Evolutionary conservation across 2,113 vertebrate species (phyloP).

Genomic region (Marmota flaviventris): DNA sequence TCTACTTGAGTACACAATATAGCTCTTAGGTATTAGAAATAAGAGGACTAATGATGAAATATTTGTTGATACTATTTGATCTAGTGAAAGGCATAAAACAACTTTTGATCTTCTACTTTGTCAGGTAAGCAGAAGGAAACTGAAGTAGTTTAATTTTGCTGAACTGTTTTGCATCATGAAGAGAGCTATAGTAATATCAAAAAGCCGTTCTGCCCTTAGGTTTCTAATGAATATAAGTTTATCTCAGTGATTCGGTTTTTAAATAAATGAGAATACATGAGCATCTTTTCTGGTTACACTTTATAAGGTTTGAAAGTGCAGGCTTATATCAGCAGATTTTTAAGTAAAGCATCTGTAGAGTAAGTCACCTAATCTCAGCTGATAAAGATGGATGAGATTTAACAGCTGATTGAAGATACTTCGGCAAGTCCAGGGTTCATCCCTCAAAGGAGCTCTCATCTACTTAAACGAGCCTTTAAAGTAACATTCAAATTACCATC

Average conservation of each 20-base stretch:
- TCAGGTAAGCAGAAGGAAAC: slow-evolving; percentile 2
- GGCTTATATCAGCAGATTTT: neutral
- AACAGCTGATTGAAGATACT: neutral
- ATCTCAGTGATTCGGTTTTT: neutral
- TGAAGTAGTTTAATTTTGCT: slow-evolving; percentile 50
- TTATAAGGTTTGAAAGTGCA: neutral
- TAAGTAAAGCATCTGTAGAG: slow-evolving; percentile 11
- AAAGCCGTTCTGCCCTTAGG: neutral
- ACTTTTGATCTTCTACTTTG: neutral
- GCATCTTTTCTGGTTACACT: neutral
- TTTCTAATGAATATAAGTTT: slow-evolving; percentile 42
- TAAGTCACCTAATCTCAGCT: neutral
- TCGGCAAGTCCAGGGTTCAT: neutral
- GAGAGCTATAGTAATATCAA: neutral
- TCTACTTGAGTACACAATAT: neutral
- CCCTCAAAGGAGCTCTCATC: neutral
- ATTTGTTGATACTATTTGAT: slow-evolving; percentile 40
- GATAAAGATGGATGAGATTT: neutral
- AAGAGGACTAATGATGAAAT: neutral
- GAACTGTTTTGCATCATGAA: slow-evolving; percentile 39
- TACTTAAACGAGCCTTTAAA: slow-evolving; percentile 20
- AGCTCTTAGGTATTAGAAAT: slow-evolving; percentile 2
- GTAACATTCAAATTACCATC: neutral
- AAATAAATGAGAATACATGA: slow-evolving; percentile 9
- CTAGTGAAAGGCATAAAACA: neutral